Evolutionary conservation across 2,888 invertebrate species (phyloP), one percentile per base, ranked within the genome.

Genomic region (Gastracanthus pulcherrimus): DNA sequence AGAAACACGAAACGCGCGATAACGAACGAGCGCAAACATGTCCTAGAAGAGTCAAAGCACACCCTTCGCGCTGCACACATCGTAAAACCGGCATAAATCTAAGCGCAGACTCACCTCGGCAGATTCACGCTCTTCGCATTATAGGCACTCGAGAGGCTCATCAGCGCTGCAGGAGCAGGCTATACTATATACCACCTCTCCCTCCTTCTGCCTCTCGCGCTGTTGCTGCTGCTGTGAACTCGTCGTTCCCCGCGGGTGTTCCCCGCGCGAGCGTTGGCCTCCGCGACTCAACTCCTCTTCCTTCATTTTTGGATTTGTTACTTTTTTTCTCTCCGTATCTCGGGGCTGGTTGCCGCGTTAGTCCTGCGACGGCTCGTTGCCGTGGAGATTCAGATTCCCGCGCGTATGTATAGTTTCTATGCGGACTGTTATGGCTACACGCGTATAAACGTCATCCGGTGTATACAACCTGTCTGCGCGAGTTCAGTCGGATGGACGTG

Each of bases 51-150:
- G 55, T 55, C 55, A 23, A 36, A 19, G 64, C 19, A 64, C 60
- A 19, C 11, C 48, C 13, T 19, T 13, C 66, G 16, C 31, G 16
- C 31, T 41, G 48, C 31, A 48, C 48, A 67, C 64, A 31, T 51
- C 51, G 48, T 70, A 55, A 55, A 55, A 26, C 9, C 26, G 26
- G 55, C 55, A 55, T 55, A 55, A 55, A 55, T 55, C 55, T 55
- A 48, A 45, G 45, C 45, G 16, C 16, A n/a, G 2, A 48, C 6
- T 6, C 19, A 5, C 48, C 19, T n/a, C 19, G 19, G 51, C 7
- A 51, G 51, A n/a, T n/a, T n/a, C n/a, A n/a, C n/a, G n/a, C n/a
- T n/a, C n/a, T n/a, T n/a, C n/a, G n/a, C n/a, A n/a, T n/a, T n/a
- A n/a, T n/a, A n/a, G n/a, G n/a, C n/a, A n/a, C n/a, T n/a, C n/a